Base-by-base conservation (phyloP, 2,888 invertebrate species). In the Epistrophe eligans region DNA sequence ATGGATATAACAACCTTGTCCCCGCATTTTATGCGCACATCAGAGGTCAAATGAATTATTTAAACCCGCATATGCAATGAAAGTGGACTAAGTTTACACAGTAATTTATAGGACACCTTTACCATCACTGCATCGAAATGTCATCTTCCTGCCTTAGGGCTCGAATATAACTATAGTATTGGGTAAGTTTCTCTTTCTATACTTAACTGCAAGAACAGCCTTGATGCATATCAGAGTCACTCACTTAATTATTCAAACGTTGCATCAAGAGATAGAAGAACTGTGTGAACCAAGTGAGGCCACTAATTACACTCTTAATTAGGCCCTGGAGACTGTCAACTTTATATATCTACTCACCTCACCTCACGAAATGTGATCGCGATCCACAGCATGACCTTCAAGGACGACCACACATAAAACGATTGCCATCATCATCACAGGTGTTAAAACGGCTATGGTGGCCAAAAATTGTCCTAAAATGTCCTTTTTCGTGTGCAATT, bases 251-350 rank as follows among this genome's bases (percentile, higher is more conserved):
- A 85, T 82, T 85, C 73, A 85, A 48, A 70, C 45, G 28, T 70
- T 71, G 77, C 73, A 24, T 24, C 24, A 15, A 43, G 38, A 81
- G 85, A 70, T 70, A 40, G 24, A 24, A 38, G 19, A 17, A 48
- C 66, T 15, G 24, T 17, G 50, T 52, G 24, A 28, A 57, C 60
- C 67, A 72, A 77, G 67, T 58, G 67, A 70, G 77, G 64, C 74
- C 82, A 79, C 85, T 85, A 82, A 85, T 82, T 85, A 85, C 70
- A 74, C 77, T 79, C 82, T 77, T 85, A 82, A 85, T 85, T 85
- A 82, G 82, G 62, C 85, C 74, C 82, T 43, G 17, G 74, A 79
- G 82, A 77, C 50, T 77, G 64, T 85, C 66, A 66, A 66, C 67
- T 19, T 38, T 15, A 4, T 64, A 40, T n/a, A n/a, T n/a, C n/a